These are phyloP conservation scores for Danaus melanippus DNA, from an alignment of 1,140 invertebrate species.

Conservation along the genomic window DNA sequence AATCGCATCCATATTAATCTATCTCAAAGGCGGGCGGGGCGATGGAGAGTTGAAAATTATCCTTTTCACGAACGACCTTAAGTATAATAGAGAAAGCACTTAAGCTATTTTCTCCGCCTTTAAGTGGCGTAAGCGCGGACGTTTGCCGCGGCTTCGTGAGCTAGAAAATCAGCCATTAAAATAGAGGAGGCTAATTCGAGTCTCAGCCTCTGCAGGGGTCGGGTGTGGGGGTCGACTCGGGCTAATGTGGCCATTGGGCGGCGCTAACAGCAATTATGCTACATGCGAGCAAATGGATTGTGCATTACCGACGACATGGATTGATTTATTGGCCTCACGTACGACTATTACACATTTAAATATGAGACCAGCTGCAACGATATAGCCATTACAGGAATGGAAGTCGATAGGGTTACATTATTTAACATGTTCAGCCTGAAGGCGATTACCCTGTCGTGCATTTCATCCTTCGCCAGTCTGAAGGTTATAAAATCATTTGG, in stretches of 20 bases:
- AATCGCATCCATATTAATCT: slow-evolving; percentile 24
- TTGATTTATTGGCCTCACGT: slow-evolving; percentile 62
- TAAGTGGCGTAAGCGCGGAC: slow-evolving; percentile 68
- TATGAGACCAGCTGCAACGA: slow-evolving; percentile 36
- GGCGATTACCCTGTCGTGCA: slow-evolving; percentile 38
- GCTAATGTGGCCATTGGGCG: slow-evolving; percentile 65
- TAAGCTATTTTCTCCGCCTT: slow-evolving; percentile 72
- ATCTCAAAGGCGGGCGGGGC: slow-evolving; percentile 38
- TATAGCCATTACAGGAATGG: slow-evolving; percentile 53
- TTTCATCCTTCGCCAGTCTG: slow-evolving; percentile 7
- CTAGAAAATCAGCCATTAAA: slow-evolving; percentile 71
- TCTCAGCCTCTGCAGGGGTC: slow-evolving; percentile 31
- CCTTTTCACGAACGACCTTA: slow-evolving; percentile 71
- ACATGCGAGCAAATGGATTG: slow-evolving; percentile 67
- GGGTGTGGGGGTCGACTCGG: slow-evolving; percentile 42
- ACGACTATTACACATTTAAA: slow-evolving; percentile 45
- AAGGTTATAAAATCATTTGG: too few relatives aligned
- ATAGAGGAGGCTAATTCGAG: slow-evolving; percentile 45
- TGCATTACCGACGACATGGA: slow-evolving; percentile 65
- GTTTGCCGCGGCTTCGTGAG: slow-evolving; percentile 63
- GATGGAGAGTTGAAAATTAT: slow-evolving; percentile 70
- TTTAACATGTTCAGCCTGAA: slow-evolving; percentile 38
- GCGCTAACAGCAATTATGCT: slow-evolving; percentile 67
- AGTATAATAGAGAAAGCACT: slow-evolving; percentile 72
- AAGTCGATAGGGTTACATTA: slow-evolving; percentile 42